These are phyloP conservation scores for Prunella strophiata DNA, from an alignment of 2,797 vertebrate genomes.

Conservation along the genomic window DNA sequence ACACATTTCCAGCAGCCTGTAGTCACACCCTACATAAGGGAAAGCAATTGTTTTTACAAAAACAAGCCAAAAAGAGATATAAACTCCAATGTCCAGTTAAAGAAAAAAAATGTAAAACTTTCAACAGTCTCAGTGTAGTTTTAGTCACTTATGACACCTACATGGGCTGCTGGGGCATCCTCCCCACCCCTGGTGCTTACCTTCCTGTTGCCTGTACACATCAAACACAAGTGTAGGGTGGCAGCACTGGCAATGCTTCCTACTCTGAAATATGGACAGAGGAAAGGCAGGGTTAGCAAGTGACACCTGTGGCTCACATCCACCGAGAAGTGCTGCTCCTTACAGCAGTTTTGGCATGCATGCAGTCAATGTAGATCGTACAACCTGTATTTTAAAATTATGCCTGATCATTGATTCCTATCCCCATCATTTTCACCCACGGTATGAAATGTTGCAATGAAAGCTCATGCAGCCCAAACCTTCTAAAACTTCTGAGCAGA, in stretches of 20 bases:
- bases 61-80: neutral
- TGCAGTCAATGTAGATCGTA: fast-evolving
- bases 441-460: neutral
- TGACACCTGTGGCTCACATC: neutral
- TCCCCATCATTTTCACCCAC: neutral
- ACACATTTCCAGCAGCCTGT: neutral
- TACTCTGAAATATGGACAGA: slow-evolving; percentile 24
- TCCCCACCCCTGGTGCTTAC: neutral
- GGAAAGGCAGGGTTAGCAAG: neutral
- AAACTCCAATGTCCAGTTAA: neutral
- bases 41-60: neutral
- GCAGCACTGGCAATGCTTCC: neutral
- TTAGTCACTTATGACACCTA: neutral
- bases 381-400: neutral
- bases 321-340: neutral
- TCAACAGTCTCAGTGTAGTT: neutral
- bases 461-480: neutral
- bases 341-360: neutral
- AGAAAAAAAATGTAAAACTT: neutral
- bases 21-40: neutral
- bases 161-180: neutral
- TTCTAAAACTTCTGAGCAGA: neutral
- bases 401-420: neutral
- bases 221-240: neutral
- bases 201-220: neutral